Evolutionary conservation across 2,888 invertebrate genomes (phyloP), one percentile per base, ranked within the genome.

Genomic region (Keiferia lycopersicella): DNA sequence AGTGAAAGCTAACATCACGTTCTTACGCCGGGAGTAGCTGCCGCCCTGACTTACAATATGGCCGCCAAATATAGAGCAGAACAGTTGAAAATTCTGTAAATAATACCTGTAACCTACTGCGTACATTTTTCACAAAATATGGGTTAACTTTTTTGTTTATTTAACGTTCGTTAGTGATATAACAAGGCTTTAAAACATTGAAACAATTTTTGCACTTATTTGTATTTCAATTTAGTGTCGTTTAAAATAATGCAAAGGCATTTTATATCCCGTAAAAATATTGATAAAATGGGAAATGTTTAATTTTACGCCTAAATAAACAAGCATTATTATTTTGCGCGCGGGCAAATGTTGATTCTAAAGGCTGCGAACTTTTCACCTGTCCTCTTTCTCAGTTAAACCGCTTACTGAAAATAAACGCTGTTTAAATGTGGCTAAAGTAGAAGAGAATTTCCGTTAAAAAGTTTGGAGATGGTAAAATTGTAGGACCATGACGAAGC

Each of bases 381-480:
- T 85, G 84, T 84, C 82, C 76, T 74, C 82, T 81, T 80, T 79
- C 77, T 77, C 71, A 72, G 76, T 73, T 82, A 83, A 84, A 79
- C 83, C 82, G 81, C 81, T 83, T 84, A 84, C 78, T 45, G 76
- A 77, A 81, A 81, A 80, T 80, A 76, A 80, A 78, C 72, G 78
- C 34, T 34, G 34, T 34, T 77, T 80, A 20, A 51, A 51, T 16
- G 45, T 45, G 16, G 20, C 20, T 26, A 18, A 20, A 26, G n/a
- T 53, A 45, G 45, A 45, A 45, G 45, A 45, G 45, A 16, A 45
- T 45, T 45, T 45, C n/a, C n/a, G n/a, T 2, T 45, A 45, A 45
- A 45, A 16, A 45, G 45, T 45, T 45, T 16, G 6, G n/a, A 16
- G 16, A n/a, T 45, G 14, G 41, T 14, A n/a, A 41, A 41, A 41